Evolutionary conservation across 2,888 invertebrate species (phyloP).

Genomic region (Callyntrura sp.): DNA sequence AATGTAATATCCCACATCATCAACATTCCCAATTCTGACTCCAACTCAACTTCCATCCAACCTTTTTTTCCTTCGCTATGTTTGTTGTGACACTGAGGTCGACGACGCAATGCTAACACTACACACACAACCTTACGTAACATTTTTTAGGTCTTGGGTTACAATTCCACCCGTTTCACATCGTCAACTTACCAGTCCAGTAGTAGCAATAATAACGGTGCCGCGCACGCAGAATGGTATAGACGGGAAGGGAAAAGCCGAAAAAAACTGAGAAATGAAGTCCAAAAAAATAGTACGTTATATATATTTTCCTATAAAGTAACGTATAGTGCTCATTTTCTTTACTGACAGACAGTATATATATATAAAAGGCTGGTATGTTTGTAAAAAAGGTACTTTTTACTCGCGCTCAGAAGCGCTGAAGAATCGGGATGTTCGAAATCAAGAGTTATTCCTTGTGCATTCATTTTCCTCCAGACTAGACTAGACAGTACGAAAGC

Average conservation of each 20-base stretch:
- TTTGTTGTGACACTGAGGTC: constrained; percentile 9
- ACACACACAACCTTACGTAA: constrained; percentile 60
- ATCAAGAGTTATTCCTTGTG: constrained; percentile 33
- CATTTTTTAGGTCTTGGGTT: constrained; percentile 50
- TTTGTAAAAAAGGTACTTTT: too few species aligned
- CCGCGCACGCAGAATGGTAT: not conserved
- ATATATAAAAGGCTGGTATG: not conserved
- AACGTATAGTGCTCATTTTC: too few species aligned
- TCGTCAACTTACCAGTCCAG: constrained; percentile 35
- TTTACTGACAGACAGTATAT: constrained; percentile 39
- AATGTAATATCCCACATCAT: too few species aligned
- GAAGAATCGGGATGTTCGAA: constrained; percentile 39
- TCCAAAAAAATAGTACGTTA: constrained; percentile 51
- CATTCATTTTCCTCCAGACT: not conserved
- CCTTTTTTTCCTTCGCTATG: not conserved
- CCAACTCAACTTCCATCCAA: too few species aligned
- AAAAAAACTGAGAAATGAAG: constrained; percentile 58
- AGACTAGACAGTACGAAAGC: too few species aligned
- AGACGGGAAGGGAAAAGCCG: not conserved
- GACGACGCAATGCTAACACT: not conserved
- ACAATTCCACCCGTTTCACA: constrained; percentile 55
- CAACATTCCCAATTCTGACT: too few species aligned
- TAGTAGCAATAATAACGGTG: not conserved
- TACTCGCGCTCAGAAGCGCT: too few species aligned
- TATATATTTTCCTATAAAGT: too few species aligned